Evolutionary conservation across 2,113 vertebrate species (phyloP).

Genomic region (Melanocharis versteri): DNA sequence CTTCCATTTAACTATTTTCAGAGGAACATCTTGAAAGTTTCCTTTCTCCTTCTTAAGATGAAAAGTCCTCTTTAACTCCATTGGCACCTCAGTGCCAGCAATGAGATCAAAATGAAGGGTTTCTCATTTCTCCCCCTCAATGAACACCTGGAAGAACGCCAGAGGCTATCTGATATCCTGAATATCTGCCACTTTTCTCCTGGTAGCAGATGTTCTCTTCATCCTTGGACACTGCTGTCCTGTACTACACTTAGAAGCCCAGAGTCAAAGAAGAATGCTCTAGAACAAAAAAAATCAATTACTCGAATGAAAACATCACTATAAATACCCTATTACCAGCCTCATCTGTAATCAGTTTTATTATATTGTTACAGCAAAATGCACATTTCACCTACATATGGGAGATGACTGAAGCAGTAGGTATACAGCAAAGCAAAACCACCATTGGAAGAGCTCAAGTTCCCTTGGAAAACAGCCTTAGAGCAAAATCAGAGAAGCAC

Average conservation of each 20-base stretch:
- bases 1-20: conserved; percentile 11
- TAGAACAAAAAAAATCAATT: background rate
- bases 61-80: conserved; percentile 15
- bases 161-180: background rate
- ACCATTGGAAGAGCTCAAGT: background rate
- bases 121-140: background rate
- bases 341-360: background rate
- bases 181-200: background rate
- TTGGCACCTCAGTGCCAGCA: background rate
- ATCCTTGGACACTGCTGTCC: background rate
- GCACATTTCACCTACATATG: background rate
- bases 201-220: background rate
- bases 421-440: background rate
- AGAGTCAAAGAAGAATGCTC: background rate
- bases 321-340: background rate
- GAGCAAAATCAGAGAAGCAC: background rate
- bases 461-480: background rate
- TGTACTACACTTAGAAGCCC: background rate
- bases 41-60: background rate
- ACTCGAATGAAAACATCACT: background rate
- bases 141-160: background rate
- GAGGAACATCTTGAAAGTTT: conserved; percentile 10
- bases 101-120: background rate
- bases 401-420: background rate
- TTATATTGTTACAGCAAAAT: background rate